Conservation (phyloP, 2,113 vertebrate genomes). For the Willisornis vidua region DNA sequence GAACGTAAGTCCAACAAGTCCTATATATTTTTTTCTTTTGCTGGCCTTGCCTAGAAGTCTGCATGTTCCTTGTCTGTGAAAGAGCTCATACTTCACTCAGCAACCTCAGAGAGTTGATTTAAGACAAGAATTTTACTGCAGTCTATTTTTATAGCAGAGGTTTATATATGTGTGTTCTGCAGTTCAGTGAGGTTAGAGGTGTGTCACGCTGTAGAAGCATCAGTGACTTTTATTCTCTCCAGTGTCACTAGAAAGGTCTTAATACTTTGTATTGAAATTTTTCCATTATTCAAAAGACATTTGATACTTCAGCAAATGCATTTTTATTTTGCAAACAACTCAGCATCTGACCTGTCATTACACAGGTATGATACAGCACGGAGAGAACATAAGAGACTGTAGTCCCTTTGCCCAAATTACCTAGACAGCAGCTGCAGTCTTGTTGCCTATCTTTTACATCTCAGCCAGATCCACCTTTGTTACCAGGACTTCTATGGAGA, state of each 20-base stretch:
- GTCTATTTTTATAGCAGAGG: neutral
- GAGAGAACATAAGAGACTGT: neutral
- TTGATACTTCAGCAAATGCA: neutral
- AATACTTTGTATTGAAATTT: neutral
- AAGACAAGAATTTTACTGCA: neutral
- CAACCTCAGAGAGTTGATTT: conserved; percentile 7
- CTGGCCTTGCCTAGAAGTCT: neutral
- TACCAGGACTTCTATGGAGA: neutral
- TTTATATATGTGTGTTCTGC: neutral
- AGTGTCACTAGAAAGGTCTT: neutral
- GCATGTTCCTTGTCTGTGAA: neutral
- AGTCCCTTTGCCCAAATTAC: neutral
- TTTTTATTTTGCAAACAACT: neutral
- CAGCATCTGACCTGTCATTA: neutral
- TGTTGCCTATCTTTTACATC: neutral
- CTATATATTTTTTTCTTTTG: neutral
- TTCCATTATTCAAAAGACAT: neutral
- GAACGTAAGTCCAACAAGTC: neutral
- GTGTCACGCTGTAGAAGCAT: neutral
- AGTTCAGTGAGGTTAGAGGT: conserved; percentile 2
- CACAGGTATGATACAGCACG: neutral
- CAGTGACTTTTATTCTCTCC: neutral
- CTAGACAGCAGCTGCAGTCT: neutral
- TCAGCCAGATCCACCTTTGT: neutral
- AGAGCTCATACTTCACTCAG: neutral